phyloP scores from a whole-genome alignment of 1,140 invertebrate genomes.

The Cepaea nemoralis region DNA sequence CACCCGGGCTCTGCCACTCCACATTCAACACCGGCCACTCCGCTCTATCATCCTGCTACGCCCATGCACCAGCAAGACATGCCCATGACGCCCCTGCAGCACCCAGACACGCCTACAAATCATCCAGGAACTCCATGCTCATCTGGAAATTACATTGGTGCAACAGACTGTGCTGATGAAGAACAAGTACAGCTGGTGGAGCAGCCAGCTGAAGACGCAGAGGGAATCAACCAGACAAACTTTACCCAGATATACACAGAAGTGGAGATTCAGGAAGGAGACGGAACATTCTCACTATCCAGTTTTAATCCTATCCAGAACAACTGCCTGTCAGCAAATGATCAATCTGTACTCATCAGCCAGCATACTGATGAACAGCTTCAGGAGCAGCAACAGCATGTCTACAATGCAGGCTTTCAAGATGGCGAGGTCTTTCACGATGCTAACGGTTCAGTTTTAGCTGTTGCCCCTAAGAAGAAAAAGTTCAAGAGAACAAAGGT shows the following conservation, averaged over 20 bases:
- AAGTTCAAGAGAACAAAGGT: neutral
- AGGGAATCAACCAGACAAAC: neutral
- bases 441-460: neutral
- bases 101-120: neutral
- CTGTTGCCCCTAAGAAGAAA: neutral
- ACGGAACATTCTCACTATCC: too few species aligned
- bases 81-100: neutral
- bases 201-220: neutral
- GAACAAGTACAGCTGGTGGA: neutral
- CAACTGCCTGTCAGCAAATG: neutral
- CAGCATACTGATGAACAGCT: neutral
- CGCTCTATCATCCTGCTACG: neutral
- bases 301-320: neutral
- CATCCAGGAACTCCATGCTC: neutral
- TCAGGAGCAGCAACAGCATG: neutral
- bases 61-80: neutral
- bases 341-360: neutral
- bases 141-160: neutral
- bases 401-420: neutral
- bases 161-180: neutral
- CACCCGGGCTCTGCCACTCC: slow-evolving; percentile 3
- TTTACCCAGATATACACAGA: neutral
- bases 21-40: neutral
- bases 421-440: slow-evolving; percentile 18
- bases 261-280: neutral